Conservation (phyloP, 2,888 invertebrate species). For the Mimachlamys varia region DNA sequence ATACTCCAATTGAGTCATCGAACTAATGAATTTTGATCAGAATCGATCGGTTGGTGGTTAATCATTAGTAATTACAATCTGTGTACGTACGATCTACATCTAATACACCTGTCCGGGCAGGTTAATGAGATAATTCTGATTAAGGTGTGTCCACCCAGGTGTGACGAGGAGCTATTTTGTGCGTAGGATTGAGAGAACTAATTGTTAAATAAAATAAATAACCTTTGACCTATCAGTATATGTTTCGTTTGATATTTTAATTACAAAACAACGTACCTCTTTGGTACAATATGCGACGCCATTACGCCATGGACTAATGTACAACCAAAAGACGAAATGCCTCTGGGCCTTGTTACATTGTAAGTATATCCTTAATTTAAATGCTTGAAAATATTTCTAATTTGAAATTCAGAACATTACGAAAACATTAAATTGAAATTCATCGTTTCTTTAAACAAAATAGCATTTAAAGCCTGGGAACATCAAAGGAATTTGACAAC, state of each 20-base stretch:
- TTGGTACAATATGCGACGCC: neutral
- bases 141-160: neutral
- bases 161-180: conserved; percentile 10
- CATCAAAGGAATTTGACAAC: neutral
- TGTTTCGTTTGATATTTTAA: neutral
- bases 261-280: neutral
- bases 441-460: neutral
- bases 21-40: neutral
- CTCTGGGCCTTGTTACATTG: conserved; percentile 14
- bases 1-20: neutral
- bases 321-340: neutral
- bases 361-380: neutral
- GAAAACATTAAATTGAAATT: neutral
- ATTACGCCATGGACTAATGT: neutral
- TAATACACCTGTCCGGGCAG: neutral
- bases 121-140: neutral
- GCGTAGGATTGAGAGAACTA: neutral
- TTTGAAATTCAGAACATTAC: neutral
- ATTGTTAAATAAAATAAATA: neutral
- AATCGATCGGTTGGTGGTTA: neutral
- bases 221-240: neutral
- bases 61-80: neutral
- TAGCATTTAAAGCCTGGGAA: neutral
- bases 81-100: neutral
- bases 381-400: neutral